These are phyloP conservation scores for Goniozus legneri DNA, from an alignment of 1,140 invertebrate genomes.

Conservation along the genomic window DNA sequence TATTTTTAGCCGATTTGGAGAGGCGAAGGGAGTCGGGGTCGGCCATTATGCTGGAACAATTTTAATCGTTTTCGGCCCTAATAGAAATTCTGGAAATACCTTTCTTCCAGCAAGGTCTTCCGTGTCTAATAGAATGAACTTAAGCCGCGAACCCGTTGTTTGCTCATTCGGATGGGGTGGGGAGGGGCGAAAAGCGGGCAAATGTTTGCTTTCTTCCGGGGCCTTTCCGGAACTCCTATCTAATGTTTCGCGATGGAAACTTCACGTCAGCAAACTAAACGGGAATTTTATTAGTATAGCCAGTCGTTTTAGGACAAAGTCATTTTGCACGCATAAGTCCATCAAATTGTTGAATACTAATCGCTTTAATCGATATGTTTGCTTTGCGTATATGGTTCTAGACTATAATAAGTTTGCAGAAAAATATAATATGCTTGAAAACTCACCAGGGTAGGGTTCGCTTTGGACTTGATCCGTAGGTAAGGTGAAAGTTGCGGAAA, in stretches of 20 bases:
- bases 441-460: slow-evolving; percentile 39
- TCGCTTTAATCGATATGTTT: too few species aligned
- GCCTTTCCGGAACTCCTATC: slow-evolving; percentile 16
- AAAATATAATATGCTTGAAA: not conserved
- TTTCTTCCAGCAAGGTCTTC: slow-evolving; percentile 5
- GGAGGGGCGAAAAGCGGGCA: slow-evolving; percentile 21
- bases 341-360: too few species aligned
- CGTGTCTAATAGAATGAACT: slow-evolving; percentile 21
- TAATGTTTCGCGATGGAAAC: slow-evolving; percentile 18
- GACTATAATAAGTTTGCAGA: too few species aligned
- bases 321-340: not conserved
- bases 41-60: too few species aligned
- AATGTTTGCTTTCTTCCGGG: slow-evolving; percentile 34
- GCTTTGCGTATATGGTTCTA: too few species aligned
- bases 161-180: slow-evolving; percentile 16
- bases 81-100: slow-evolving; percentile 11
- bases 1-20: too few species aligned
- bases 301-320: too few species aligned
- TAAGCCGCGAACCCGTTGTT: slow-evolving; percentile 27
- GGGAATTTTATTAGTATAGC: slow-evolving; percentile 36
- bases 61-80: slow-evolving; percentile 24
- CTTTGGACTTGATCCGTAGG: slow-evolving; percentile 35
- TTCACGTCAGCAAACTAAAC: slow-evolving; percentile 19
- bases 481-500: slow-evolving; percentile 28
- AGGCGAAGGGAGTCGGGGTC: too few species aligned